A percentile compares a stretch with the other conserved stretches of the same genome.
Evolutionary conservation across 2,888 invertebrate genomes (phyloP).

Genomic region (Sarcophaga variegata): DNA sequence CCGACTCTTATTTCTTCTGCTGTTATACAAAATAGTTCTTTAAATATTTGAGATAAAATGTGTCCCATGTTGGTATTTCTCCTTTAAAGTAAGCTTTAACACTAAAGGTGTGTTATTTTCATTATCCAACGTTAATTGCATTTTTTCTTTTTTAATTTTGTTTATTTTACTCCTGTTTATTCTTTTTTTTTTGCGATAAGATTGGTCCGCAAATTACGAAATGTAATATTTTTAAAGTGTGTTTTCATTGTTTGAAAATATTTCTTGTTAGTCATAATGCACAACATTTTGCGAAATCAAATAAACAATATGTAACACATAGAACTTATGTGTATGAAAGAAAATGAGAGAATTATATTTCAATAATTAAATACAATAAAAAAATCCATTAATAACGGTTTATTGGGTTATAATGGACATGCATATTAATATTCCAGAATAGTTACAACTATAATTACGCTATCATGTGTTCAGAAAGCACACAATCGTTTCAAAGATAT

Average conservation of each 20-base stretch:
- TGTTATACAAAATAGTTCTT: conserved; percentile 44
- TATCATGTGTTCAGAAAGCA: too few relatives aligned
- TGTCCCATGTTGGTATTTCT: conserved; percentile 45
- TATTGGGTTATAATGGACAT: too few relatives aligned
- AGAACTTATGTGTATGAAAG: background rate
- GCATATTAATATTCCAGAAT: too few relatives aligned
- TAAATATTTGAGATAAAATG: conserved; percentile 40
- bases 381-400: too few relatives aligned
- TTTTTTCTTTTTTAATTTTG: conserved; percentile 10
- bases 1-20: conserved; percentile 71
- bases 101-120: background rate
- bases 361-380: too few relatives aligned
- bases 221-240: background rate
- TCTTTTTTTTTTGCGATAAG: conserved; percentile 17
- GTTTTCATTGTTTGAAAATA: background rate
- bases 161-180: background rate
- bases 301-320: too few relatives aligned
- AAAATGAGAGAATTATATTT: background rate
- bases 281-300: background rate
- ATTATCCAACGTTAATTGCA: background rate
- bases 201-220: background rate
- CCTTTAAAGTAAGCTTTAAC: background rate
- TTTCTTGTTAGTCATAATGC: conserved; percentile 6
- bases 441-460: too few relatives aligned
- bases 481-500: too few relatives aligned